Conservation (phyloP, 2,113 vertebrate species). For the Tragelaphus strepsiceros region DNA sequence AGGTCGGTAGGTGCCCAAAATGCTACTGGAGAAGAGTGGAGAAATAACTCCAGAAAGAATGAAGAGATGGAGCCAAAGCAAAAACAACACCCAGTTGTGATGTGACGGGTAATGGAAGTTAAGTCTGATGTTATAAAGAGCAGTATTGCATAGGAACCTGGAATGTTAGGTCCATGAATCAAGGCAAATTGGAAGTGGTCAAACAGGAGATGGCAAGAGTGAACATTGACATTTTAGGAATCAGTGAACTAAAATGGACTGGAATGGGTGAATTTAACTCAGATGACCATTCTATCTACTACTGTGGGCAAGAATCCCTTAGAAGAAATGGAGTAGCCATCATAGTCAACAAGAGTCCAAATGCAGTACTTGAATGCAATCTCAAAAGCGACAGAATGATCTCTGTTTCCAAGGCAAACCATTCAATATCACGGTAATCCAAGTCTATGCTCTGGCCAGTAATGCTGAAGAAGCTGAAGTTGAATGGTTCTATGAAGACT, state of each 20-base stretch:
- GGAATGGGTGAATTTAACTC: neutral
- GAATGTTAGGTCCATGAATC: neutral
- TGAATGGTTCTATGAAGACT: neutral
- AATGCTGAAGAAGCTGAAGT: neutral
- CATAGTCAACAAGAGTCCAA: neutral
- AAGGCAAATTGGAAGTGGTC: neutral
- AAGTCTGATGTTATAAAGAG: neutral
- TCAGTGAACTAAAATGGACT: neutral
- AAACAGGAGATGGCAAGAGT: neutral
- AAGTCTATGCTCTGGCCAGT: neutral
- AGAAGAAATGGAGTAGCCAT: neutral
- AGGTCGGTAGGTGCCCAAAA: neutral
- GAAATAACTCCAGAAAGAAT: neutral
- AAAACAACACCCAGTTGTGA: neutral
- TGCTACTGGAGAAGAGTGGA: neutral
- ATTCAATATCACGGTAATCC: neutral
- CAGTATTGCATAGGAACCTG: neutral
- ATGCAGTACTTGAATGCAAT: neutral
- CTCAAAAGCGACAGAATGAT: neutral
- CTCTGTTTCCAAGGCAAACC: neutral
- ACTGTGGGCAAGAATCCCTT: neutral
- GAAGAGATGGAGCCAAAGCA: neutral
- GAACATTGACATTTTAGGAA: neutral
- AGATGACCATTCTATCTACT: neutral
- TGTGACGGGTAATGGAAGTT: neutral